These are phyloP conservation scores for Pseudococcus longispinus DNA, from an alignment of 2,888 invertebrate species.

Conservation along the genomic window DNA sequence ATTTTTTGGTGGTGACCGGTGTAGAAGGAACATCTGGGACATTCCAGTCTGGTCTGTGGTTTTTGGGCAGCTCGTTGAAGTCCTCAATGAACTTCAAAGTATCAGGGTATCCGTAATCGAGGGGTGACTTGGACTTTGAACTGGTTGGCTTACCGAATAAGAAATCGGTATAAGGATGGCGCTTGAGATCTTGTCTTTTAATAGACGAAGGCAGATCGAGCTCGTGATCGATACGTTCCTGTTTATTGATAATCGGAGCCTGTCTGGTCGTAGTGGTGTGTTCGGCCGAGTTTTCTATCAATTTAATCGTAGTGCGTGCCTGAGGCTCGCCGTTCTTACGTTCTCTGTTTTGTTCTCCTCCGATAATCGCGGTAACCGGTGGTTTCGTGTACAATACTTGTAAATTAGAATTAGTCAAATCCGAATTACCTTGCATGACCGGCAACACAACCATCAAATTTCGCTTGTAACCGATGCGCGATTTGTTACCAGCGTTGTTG, in stretches of 20 bases:
- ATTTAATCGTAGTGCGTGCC: background rate
- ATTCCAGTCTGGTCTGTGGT: constrained; percentile 52
- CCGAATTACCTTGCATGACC: constrained; percentile 54
- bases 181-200: background rate
- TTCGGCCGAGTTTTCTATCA: background rate
- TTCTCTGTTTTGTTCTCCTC: constrained; percentile 3
- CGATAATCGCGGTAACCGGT: constrained; percentile 51
- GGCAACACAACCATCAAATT: constrained; percentile 52
- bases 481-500: background rate
- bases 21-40: background rate
- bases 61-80: constrained; percentile 52
- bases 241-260: background rate
- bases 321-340: background rate
- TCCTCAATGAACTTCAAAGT: constrained; percentile 54
- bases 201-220: background rate
- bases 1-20: background rate
- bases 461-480: constrained; percentile 37
- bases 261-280: background rate
- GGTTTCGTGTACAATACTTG: constrained; percentile 50
- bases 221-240: background rate
- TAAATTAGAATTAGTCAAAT: constrained; percentile 48
- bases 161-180: constrained; percentile 53
- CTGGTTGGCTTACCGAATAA: constrained; percentile 25
- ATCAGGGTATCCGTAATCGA: constrained; percentile 54
- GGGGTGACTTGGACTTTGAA: constrained; percentile 29